Base-by-base conservation (phyloP, 2,797 vertebrate genomes). In the Naso thynnoides region DNA sequence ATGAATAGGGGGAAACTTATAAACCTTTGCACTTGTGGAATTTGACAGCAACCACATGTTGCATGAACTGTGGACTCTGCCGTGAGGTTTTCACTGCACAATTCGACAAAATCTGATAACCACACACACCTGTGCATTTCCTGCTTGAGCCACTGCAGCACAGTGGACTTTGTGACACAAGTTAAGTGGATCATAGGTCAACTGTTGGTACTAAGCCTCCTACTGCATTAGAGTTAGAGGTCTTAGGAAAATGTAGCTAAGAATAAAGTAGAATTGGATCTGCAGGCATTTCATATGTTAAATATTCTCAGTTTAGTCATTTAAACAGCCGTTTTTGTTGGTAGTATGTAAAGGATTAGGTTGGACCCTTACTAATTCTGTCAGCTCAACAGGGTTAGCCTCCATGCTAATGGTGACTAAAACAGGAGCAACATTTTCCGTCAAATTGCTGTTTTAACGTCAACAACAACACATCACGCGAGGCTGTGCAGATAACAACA, bases 21-120 rank as follows among this genome's bases (percentile, higher is more conserved):
- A 41, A 21, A 60, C 18, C 24, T 63, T 44, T 72, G 80, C 70
- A 54, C 74, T 38, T n/a, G 56, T 71, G 73, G 69, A 78, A 73
- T 81, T 19, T 73, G 84, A 70, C 58, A 79, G 69, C 19, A 53
- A 41, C 61, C 36, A 50, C 58, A 53, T 16, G 62, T 16, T 31
- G 59, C 27, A 8, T 49, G 81, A 53, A 90, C 88, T 88, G 72
- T 84, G 86, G 81, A 87, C 86, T 81, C 45, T 23, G 65, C 10
- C 69, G 53, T 62, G 55, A 54, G 63, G 58, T 47, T 72, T 47
- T 75, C 54, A 36, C 53, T 31, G 53, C 23, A 67, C 15, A 21
- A 73, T n/a, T 44, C 69, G 55, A 64, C 69, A 86, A 89, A 85
- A 29, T 58, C 79, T 82, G 82, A 89, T 88, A 87, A 89, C 80